Conservation (phyloP, 2,113 vertebrate species). For the Ceyx melanurus region DNA sequence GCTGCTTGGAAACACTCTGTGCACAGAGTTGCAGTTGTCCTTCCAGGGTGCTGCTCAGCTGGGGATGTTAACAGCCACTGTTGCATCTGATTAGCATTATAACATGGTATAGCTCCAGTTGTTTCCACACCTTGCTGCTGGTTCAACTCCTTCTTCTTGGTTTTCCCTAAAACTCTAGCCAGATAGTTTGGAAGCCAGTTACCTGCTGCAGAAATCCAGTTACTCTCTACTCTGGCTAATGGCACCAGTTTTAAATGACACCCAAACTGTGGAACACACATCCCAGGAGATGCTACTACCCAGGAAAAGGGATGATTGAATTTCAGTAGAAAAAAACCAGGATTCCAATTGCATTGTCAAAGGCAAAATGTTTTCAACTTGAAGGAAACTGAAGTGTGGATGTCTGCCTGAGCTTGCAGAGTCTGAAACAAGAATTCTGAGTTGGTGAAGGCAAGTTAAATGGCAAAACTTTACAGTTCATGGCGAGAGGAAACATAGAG, state of each 20-base stretch:
- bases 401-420: background rate
- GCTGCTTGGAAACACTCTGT: accelerated
- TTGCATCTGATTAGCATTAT: background rate
- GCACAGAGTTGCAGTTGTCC: background rate
- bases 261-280: background rate
- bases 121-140: background rate
- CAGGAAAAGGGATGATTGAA: background rate
- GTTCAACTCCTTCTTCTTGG: background rate
- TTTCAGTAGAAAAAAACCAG: background rate
- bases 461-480: background rate
- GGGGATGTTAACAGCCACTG: background rate
- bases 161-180: background rate
- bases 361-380: background rate
- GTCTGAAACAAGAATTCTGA: background rate
- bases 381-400: background rate
- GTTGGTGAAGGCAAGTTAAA: background rate
- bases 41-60: background rate
- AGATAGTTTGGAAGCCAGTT: background rate
- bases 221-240: background rate
- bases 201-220: background rate
- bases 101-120: background rate
- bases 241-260: background rate
- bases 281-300: background rate
- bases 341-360: background rate
- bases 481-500: background rate